Conservation (phyloP, 2,888 invertebrate species). For the Agriopis marginaria region DNA sequence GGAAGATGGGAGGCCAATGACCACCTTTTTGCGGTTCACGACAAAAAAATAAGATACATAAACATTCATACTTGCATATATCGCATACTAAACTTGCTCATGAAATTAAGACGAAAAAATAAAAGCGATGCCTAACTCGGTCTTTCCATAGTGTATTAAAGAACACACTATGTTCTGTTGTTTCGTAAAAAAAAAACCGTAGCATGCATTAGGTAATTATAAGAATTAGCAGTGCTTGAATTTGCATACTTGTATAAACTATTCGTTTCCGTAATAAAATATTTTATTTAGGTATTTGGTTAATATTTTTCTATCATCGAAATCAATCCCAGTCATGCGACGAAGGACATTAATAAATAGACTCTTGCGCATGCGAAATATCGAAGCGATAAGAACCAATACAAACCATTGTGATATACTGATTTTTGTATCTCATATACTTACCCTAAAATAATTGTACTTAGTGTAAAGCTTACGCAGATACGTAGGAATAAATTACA, state of each 20-base stretch:
- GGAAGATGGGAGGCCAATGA: constrained; percentile 1
- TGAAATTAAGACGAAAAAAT: too few relatives aligned
- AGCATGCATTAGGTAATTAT: too few relatives aligned
- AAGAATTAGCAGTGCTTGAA: too few relatives aligned
- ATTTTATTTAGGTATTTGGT: too few relatives aligned
- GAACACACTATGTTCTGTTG: too few relatives aligned
- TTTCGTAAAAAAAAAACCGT: too few relatives aligned
- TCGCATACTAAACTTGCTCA: too few relatives aligned
- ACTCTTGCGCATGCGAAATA: not conserved
- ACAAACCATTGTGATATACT: constrained; percentile 61
- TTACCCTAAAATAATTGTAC: constrained; percentile 49
- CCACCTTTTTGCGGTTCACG: not conserved
- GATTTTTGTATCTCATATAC: constrained; percentile 64
- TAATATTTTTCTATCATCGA: not conserved
- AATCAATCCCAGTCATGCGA: not conserved
- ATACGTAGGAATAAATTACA: constrained; percentile 53
- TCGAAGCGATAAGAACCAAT: constrained; percentile 32
- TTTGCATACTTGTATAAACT: too few relatives aligned
- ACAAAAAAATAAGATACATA: not conserved
- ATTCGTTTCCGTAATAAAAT: too few relatives aligned
- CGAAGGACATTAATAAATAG: constrained; percentile 2
- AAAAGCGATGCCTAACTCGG: too few relatives aligned
- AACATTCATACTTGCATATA: too few relatives aligned
- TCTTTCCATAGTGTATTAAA: too few relatives aligned
- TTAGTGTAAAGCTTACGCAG: constrained; percentile 68